These are phyloP conservation scores for Oryctes rhinoceros DNA, from an alignment of 1,140 invertebrate genomes.

Conservation along the genomic window DNA sequence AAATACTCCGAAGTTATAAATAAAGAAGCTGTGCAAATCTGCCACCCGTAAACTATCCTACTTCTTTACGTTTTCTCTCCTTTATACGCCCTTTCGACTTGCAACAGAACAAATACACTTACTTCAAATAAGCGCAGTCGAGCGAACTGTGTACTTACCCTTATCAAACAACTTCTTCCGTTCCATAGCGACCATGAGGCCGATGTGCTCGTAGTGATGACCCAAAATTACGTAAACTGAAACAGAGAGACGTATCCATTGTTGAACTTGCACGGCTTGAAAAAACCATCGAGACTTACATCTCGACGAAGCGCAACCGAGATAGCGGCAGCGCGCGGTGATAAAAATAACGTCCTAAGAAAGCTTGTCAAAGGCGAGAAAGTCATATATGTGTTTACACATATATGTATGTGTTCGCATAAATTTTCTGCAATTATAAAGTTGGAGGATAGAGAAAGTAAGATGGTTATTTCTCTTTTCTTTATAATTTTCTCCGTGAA, in stretches of 20 bases:
- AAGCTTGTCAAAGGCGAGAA: neutral
- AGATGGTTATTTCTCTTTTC: no score
- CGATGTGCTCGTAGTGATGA: constrained; percentile 86
- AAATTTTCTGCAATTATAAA: neutral
- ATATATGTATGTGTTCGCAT: neutral
- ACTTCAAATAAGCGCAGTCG: neutral
- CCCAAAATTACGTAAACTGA: constrained; percentile 93
- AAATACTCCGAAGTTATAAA: no score
- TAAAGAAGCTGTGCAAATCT: neutral
- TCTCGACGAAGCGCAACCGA: neutral
- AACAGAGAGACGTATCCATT: constrained; percentile 57
- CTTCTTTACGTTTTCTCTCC: neutral
- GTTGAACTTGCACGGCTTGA: constrained; percentile 4
- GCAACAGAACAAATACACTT: neutral
- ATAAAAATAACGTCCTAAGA: neutral
- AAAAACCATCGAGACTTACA: neutral
- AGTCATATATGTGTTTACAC: neutral
- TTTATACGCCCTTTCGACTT: neutral
- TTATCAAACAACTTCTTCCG: constrained; percentile 82
- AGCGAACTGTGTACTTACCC: constrained; percentile 65
- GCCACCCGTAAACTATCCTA: neutral
- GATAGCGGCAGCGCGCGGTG: neutral
- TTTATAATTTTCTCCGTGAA: no score
- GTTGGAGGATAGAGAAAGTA: neutral
- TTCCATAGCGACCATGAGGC: constrained; percentile 82